Evolutionary conservation across 1,140 invertebrate genomes (phyloP).

Genomic region (Scaptomyza pallida): DNA sequence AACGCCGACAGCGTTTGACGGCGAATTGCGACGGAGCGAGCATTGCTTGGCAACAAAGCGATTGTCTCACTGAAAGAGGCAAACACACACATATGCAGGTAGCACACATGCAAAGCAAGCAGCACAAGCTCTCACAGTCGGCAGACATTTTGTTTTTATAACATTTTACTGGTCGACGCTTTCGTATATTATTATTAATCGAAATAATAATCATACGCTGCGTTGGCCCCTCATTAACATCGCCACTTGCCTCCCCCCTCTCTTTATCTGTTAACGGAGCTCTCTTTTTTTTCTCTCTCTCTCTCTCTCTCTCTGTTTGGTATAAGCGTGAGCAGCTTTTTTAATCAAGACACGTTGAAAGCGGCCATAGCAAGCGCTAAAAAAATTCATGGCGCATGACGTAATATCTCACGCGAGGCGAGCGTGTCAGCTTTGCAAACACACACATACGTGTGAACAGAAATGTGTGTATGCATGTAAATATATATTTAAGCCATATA

Average conservation of each 20-base stretch:
- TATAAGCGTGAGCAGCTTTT: conserved; percentile 51
- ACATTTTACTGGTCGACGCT: conserved; percentile 32
- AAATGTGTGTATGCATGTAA: conserved; percentile 4
- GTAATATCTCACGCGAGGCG: conserved; percentile 77
- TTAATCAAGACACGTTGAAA: conserved; percentile 74
- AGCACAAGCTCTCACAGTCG: conserved; percentile 28
- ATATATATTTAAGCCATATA: conserved; percentile 8
- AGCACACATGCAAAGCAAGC: conserved; percentile 9
- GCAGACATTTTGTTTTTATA: conserved; percentile 76
- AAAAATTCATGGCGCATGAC: conserved; percentile 79
- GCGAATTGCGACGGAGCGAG: conserved; percentile 38
- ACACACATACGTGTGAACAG: neutral
- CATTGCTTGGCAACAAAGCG: conserved; percentile 69
- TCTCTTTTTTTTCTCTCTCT: neutral
- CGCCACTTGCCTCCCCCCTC: conserved; percentile 1
- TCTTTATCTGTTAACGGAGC: neutral
- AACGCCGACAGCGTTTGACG: conserved; percentile 18
- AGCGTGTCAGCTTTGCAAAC: conserved; percentile 65
- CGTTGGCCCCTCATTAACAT: conserved; percentile 50
- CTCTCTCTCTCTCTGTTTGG: conserved; percentile 1
- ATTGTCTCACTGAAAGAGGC: conserved; percentile 42
- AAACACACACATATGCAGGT: conserved; percentile 23
- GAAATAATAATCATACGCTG: conserved; percentile 77
- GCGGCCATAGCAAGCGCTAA: conserved; percentile 54
- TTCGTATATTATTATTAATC: conserved; percentile 57